A percentile compares a stretch with the other conserved stretches of the same genome.
Evolutionary conservation across 2,797 vertebrate genomes (phyloP).

Genomic region (Silurus aristotelis): DNA sequence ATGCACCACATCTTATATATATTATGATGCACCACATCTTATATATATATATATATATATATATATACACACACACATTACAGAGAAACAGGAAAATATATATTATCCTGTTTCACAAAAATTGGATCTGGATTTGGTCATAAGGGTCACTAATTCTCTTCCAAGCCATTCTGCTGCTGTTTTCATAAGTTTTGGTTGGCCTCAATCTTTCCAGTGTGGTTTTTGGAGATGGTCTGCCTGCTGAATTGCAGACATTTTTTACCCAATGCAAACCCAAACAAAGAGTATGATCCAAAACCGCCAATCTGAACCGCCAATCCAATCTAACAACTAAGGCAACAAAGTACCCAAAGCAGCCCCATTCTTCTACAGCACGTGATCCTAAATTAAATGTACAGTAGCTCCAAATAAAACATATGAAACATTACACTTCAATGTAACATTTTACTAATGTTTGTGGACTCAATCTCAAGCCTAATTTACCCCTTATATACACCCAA

Average conservation of each 20-base stretch:
- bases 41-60: too few relatives aligned
- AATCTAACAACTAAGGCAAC: constrained; percentile 14
- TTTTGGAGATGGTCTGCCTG: constrained; percentile 22
- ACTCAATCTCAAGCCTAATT: too few relatives aligned
- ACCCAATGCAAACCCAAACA: constrained; percentile 33
- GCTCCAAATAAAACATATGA: constrained; percentile 32
- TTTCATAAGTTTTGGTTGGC: constrained; percentile 20
- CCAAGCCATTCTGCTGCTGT: constrained; percentile 10
- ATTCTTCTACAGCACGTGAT: constrained; percentile 3
- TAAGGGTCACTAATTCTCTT: not conserved
- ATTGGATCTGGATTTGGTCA: constrained; percentile 3
- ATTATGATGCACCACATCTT: not conserved
- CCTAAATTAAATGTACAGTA: constrained; percentile 37
- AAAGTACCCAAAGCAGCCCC: constrained; percentile 7
- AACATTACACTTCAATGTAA: constrained; percentile 41
- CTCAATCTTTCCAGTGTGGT: constrained; percentile 33
- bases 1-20: not conserved
- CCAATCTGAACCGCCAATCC: not conserved
- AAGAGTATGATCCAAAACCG: constrained; percentile 19
- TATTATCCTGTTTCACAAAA: constrained; percentile 4
- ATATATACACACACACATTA: too few relatives aligned
- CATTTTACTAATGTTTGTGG: constrained; percentile 37
- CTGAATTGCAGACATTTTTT: constrained; percentile 22
- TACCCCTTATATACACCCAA: not conserved
- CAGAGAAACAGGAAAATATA: too few relatives aligned